Percentiles rank a stretch among this genome's conserved stretches.
Conservation (phyloP, 2,113 vertebrate genomes). For the Accipiter cooperii region DNA sequence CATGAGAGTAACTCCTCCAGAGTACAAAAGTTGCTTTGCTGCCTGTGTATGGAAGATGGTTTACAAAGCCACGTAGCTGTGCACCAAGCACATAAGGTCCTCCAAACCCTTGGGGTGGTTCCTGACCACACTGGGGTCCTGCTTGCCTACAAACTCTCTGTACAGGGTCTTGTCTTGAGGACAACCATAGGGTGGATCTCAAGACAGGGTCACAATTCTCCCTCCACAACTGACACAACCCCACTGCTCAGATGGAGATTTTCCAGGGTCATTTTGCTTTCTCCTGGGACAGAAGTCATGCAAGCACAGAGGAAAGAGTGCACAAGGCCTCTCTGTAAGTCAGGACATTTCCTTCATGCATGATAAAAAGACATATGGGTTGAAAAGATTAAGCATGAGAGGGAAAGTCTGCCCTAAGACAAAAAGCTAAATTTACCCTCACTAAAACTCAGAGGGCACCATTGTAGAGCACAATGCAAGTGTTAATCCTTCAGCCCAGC, state of each 20-base stretch:
- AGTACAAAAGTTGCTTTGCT: background rate
- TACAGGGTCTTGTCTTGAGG: background rate
- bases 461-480: background rate
- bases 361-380: background rate
- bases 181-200: background rate
- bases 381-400: background rate
- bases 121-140: background rate
- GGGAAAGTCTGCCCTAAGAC: background rate
- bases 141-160: background rate
- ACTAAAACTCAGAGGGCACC: background rate
- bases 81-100: background rate
- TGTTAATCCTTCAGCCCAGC: background rate
- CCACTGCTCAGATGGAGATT: background rate
- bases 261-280: background rate
- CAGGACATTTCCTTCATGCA: background rate
- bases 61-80: background rate
- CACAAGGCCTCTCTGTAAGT: background rate
- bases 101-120: background rate
- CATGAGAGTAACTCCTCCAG: background rate
- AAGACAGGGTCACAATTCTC: background rate
- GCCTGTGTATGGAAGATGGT: rapidly evolving
- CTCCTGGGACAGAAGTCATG: background rate
- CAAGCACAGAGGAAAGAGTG: background rate
- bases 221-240: background rate
- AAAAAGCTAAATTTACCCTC: background rate